These are phyloP conservation scores for Calameuta filiformis DNA, from an alignment of 2,888 invertebrate species.

Conservation along the genomic window DNA sequence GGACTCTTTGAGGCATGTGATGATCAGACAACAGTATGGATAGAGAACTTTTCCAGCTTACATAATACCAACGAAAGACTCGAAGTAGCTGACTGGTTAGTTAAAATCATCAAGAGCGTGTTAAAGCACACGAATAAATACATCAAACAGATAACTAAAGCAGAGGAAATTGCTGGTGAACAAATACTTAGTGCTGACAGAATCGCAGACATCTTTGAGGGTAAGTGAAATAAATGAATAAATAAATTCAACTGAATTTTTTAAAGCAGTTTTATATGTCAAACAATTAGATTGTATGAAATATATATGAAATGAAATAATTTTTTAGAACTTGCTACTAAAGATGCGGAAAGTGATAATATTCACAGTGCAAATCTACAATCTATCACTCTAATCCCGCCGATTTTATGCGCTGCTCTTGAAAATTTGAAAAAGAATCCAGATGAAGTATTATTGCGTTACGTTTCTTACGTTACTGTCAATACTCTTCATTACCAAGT, in stretches of 20 bases:
- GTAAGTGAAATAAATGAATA: slow-evolving; percentile 17
- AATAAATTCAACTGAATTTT: background rate
- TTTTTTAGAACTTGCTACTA: slow-evolving; percentile 7
- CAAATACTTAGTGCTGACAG: slow-evolving; percentile 27
- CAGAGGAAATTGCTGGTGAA: slow-evolving; percentile 42
- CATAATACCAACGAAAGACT: slow-evolving; percentile 40
- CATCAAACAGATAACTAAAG: slow-evolving; percentile 36
- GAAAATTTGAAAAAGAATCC: slow-evolving; percentile 62
- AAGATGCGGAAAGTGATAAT: background rate
- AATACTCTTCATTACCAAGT: slow-evolving; percentile 74
- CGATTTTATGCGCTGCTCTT: slow-evolving; percentile 57
- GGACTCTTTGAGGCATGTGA: slow-evolving; percentile 74
- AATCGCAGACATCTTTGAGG: slow-evolving; percentile 44
- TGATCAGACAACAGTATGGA: slow-evolving; percentile 77
- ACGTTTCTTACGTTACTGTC: slow-evolving; percentile 59
- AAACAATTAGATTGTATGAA: slow-evolving; percentile 8
- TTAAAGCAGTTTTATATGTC: background rate
- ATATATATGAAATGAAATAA: background rate
- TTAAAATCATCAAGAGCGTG: slow-evolving; percentile 41
- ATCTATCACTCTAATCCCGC: slow-evolving; percentile 36
- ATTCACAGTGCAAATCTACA: too few relatives aligned
- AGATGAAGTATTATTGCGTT: slow-evolving; percentile 28
- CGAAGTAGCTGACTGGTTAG: slow-evolving; percentile 49
- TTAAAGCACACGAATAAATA: slow-evolving; percentile 49
- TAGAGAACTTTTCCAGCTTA: slow-evolving; percentile 67